Percentiles rank a stretch among this genome's conserved stretches.
phyloP scores from a whole-genome alignment of 2,797 vertebrate species.

The Bryconaethiops microstoma region DNA sequence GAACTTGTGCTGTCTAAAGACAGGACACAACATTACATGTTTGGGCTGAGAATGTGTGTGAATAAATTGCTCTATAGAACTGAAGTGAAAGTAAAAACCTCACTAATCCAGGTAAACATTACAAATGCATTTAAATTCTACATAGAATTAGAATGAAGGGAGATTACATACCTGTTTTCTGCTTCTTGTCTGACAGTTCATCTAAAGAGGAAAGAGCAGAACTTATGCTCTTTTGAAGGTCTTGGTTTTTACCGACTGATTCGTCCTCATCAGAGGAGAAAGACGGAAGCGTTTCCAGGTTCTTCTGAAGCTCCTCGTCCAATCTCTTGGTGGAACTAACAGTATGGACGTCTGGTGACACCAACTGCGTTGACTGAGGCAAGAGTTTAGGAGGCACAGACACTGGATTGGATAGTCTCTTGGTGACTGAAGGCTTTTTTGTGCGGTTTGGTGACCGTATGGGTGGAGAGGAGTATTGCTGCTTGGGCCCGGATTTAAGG shows the following conservation, averaged over 20 bases:
- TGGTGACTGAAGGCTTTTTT: constrained; percentile 82
- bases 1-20: constrained; percentile 67
- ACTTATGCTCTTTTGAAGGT: constrained; percentile 90
- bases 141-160: not conserved
- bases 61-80: not conserved
- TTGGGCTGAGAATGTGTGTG: not conserved
- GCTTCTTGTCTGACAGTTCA: constrained; percentile 86
- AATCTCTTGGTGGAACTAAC: constrained; percentile 81
- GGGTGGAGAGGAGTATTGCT: constrained; percentile 90
- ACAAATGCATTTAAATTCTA: not conserved
- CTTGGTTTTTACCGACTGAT: constrained; percentile 88
- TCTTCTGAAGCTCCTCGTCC: constrained; percentile 90
- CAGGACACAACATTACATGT: not conserved
- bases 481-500: constrained; percentile 95
- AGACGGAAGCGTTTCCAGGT: constrained; percentile 88
- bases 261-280: constrained; percentile 98
- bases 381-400: constrained; percentile 77
- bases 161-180: constrained; percentile 80
- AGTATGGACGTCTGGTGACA: constrained; percentile 72
- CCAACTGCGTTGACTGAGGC: constrained; percentile 66
- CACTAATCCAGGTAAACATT: not conserved
- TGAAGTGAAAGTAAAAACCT: not conserved
- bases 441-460: constrained; percentile 87
- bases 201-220: constrained; percentile 87
- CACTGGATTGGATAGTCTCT: constrained; percentile 75